These are phyloP conservation scores for Formica selysi DNA, from an alignment of 1,140 invertebrate species.

Conservation along the genomic window DNA sequence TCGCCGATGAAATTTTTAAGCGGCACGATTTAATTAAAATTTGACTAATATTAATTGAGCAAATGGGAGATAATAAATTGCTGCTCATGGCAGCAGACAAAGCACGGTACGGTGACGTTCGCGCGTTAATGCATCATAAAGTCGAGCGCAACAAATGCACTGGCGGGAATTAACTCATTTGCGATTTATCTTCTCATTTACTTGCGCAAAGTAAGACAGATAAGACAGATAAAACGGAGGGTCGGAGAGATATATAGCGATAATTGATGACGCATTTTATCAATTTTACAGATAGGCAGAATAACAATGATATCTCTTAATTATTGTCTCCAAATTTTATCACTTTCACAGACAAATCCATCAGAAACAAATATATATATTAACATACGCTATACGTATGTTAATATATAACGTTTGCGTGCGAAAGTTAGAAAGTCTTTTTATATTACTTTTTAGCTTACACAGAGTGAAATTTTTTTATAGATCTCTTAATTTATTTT, in stretches of 20 bases:
- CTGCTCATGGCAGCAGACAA: conserved; percentile 13
- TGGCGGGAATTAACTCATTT: conserved; percentile 48
- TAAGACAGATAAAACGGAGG: conserved; percentile 33
- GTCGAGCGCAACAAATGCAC: conserved; percentile 40
- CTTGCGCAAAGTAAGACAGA: conserved; percentile 44
- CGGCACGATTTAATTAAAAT: conserved; percentile 46
- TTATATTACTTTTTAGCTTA: not conserved
- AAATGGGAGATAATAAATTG: conserved; percentile 47
- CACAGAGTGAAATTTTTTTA: not conserved
- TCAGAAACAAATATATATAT: not conserved
- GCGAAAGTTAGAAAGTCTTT: not conserved
- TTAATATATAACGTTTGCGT: not conserved
- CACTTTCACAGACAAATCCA: not conserved
- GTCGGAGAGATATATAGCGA: conserved; percentile 25
- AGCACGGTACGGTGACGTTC: conserved; percentile 14
- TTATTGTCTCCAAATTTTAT: conserved; percentile 33
- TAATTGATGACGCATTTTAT: conserved; percentile 55
- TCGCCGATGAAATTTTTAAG: conserved; percentile 39
- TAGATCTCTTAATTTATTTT: not conserved
- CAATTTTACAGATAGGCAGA: not conserved
- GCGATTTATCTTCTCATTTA: conserved; percentile 55
- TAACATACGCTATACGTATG: not conserved
- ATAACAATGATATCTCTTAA: conserved; percentile 37
- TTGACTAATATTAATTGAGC: conserved; percentile 56
- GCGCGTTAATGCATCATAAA: conserved; percentile 54